Percentiles rank a stretch among this genome's conserved stretches.
phyloP scores from a whole-genome alignment of 1,140 invertebrate genomes.

The Anagrus nilaparvatae region DNA sequence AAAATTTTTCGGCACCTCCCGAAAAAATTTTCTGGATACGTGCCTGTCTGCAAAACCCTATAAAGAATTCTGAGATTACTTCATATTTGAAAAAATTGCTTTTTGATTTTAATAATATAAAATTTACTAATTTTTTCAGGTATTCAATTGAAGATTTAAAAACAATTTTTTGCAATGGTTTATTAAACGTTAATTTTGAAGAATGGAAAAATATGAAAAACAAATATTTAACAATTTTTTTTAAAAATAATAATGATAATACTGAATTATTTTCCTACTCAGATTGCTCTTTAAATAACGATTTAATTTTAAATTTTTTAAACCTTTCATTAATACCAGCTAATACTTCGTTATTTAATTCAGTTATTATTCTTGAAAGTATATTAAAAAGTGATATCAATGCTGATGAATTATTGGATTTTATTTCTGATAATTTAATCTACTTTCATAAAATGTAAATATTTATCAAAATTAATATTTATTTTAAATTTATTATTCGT shows the following conservation, averaged over 20 bases:
- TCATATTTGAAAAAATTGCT: conserved; percentile 51
- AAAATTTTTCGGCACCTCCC: no score
- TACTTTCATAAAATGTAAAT: no score
- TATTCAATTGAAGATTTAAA: no score
- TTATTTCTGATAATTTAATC: conserved; percentile 6
- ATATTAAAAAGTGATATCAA: conserved; percentile 34
- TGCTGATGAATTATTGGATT: no score
- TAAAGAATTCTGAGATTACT: conserved; percentile 37
- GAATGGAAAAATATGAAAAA: conserved; percentile 55
- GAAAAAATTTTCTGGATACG: no score
- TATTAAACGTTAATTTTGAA: conserved; percentile 48
- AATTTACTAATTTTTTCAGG: no score
- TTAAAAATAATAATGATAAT: conserved; percentile 29
- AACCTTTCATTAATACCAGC: conserved; percentile 25
- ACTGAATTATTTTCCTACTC: background rate
- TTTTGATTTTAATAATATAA: no score
- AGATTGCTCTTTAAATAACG: conserved; percentile 15
- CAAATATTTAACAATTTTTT: conserved; percentile 45
- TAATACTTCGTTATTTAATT: no score
- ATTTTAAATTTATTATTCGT: no score
- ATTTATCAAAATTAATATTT: background rate
- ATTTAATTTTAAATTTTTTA: conserved; percentile 5
- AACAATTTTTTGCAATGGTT: conserved; percentile 51
- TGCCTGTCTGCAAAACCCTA: no score
- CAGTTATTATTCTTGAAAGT: no score